Conservation (phyloP, 2,113 vertebrate species). For the Trematocara macrostoma region DNA sequence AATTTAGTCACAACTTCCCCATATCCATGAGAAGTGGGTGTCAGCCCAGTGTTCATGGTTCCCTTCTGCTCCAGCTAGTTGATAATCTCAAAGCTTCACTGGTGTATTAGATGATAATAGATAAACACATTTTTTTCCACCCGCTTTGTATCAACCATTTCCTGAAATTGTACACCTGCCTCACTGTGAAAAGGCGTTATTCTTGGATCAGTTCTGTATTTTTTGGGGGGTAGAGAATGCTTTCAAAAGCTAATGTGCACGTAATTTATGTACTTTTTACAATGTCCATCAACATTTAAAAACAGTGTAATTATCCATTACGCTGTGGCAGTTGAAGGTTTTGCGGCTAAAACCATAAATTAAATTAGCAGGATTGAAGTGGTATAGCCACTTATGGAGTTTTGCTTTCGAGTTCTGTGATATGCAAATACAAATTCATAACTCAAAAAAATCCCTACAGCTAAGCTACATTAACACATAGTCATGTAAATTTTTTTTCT, state of each 20-base stretch:
- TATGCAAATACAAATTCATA: not conserved
- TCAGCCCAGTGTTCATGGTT: constrained; percentile 61
- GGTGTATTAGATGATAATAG: not conserved
- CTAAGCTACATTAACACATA: not conserved
- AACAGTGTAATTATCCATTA: not conserved
- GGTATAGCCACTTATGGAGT: not conserved
- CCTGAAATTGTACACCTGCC: not conserved
- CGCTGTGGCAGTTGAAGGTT: not conserved
- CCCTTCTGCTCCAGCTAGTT: constrained; percentile 45
- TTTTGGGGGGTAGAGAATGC: not conserved
- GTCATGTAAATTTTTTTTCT: not conserved
- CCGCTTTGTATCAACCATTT: not conserved
- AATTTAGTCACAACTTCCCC: constrained; percentile 77
- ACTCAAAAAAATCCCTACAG: not conserved
- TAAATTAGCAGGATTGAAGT: not conserved
- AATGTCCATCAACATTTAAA: not conserved
- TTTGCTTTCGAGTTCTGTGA: not conserved
- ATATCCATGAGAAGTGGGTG: constrained; percentile 70
- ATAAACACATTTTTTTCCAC: not conserved
- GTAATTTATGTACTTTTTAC: not conserved
- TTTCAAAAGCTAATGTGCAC: not conserved
- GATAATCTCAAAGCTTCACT: not conserved
- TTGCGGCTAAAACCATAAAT: not conserved
- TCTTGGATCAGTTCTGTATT: not conserved
- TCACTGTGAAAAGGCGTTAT: not conserved